These are phyloP conservation scores for Hyles lineata DNA, from an alignment of 2,888 invertebrate genomes.

Conservation along the genomic window DNA sequence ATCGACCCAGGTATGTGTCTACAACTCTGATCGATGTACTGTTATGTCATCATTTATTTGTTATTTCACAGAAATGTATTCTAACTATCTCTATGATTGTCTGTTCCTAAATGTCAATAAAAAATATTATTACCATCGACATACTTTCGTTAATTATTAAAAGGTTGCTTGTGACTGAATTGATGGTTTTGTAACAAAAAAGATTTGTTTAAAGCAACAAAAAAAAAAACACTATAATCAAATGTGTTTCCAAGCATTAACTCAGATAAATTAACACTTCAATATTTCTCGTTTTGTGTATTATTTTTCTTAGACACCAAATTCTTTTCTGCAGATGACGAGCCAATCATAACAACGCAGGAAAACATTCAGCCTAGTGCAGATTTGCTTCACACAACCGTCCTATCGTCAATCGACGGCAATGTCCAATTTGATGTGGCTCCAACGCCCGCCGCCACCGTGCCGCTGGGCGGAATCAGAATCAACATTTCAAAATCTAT, in stretches of 20 bases:
- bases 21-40: not conserved
- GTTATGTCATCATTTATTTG: too few relatives aligned
- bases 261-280: too few relatives aligned
- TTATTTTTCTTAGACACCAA: too few relatives aligned
- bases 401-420: constrained; percentile 90
- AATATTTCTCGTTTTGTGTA: too few relatives aligned
- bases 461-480: constrained; percentile 87
- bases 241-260: too few relatives aligned
- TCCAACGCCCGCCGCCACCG: constrained; percentile 64
- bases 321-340: constrained; percentile 65
- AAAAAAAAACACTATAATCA: too few relatives aligned
- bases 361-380: constrained; percentile 60
- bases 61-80: too few relatives aligned
- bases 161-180: too few relatives aligned
- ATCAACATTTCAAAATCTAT: constrained; percentile 92
- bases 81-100: too few relatives aligned
- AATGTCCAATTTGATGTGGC: constrained; percentile 88
- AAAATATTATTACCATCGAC: not conserved
- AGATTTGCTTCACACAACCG: constrained; percentile 83
- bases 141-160: too few relatives aligned
- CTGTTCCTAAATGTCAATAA: not conserved
- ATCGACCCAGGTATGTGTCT: constrained; percentile 83
- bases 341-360: constrained; percentile 82
- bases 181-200: too few relatives aligned
- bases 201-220: too few relatives aligned